phyloP scores from a whole-genome alignment of 2,888 invertebrate species.

The Plebejus anna region DNA sequence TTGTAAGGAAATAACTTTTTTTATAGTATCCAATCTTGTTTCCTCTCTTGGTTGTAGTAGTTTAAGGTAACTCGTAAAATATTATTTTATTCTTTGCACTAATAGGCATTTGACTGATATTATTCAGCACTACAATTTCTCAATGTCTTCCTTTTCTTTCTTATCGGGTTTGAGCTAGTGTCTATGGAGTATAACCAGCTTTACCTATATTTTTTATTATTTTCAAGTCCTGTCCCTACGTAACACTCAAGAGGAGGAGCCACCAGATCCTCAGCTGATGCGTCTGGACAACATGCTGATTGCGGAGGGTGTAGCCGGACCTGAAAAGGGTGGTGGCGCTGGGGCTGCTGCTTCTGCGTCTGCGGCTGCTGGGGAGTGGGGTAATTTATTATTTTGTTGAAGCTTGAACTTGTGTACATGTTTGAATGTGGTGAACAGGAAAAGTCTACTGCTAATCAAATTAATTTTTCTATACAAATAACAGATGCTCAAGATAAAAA shows the following conservation, averaged over 20 bases:
- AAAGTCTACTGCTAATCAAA: not conserved
- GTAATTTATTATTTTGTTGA: conserved; percentile 46
- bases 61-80: too few relatives aligned
- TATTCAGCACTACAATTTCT: too few relatives aligned
- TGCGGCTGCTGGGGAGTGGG: conserved; percentile 87
- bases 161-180: not conserved
- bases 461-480: too few relatives aligned
- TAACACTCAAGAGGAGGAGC: conserved; percentile 98
- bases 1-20: too few relatives aligned
- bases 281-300: conserved; percentile 99
- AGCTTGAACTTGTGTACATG: not conserved
- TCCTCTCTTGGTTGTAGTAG: too few relatives aligned
- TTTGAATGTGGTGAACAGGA: not conserved
- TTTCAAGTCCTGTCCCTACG: conserved; percentile 92
- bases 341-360: conserved; percentile 94
- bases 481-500: too few relatives aligned
- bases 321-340: conserved; percentile 94
- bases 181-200: not conserved
- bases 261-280: conserved; percentile 99
- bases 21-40: too few relatives aligned
- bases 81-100: too few relatives aligned
- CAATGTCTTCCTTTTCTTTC: not conserved
- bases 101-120: too few relatives aligned
- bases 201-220: conserved; percentile 30
- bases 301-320: conserved; percentile 98